phyloP scores from a whole-genome alignment of 2,888 invertebrate genomes.

The Orthosia cruda region DNA sequence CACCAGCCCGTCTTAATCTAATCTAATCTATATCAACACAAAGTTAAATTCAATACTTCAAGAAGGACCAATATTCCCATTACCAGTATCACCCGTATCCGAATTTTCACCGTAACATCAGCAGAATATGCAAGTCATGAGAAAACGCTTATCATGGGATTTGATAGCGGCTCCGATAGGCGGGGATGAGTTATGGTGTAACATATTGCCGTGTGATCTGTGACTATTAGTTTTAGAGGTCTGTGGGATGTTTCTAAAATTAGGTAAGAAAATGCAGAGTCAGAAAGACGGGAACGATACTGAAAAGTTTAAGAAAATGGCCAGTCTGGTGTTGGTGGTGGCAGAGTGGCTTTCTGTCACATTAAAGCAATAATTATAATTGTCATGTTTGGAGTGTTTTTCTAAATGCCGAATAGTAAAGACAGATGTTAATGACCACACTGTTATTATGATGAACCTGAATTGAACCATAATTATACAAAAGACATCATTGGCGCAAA shows the following conservation, averaged over 20 bases:
- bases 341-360: neutral
- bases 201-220: conserved; percentile 86
- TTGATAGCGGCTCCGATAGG: conserved; percentile 84
- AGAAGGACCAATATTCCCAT: neutral
- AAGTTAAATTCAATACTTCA: neutral
- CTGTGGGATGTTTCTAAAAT: conserved; percentile 55
- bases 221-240: conserved; percentile 73
- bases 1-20: too few species aligned
- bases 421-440: neutral
- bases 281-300: neutral
- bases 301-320: neutral
- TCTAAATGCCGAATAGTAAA: neutral
- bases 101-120: conserved; percentile 27
- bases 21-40: neutral
- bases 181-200: conserved; percentile 88
- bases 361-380: neutral
- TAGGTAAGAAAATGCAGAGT: conserved; percentile 35
- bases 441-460: neutral
- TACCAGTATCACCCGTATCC: conserved; percentile 38
- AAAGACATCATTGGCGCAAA: neutral
- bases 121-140: conserved; percentile 90
- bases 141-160: conserved; percentile 90
- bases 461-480: neutral
- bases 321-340: neutral
- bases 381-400: too few species aligned